These are phyloP conservation scores for Glyptemys insculpta DNA, from an alignment of 2,797 vertebrate genomes.

Conservation along the genomic window DNA sequence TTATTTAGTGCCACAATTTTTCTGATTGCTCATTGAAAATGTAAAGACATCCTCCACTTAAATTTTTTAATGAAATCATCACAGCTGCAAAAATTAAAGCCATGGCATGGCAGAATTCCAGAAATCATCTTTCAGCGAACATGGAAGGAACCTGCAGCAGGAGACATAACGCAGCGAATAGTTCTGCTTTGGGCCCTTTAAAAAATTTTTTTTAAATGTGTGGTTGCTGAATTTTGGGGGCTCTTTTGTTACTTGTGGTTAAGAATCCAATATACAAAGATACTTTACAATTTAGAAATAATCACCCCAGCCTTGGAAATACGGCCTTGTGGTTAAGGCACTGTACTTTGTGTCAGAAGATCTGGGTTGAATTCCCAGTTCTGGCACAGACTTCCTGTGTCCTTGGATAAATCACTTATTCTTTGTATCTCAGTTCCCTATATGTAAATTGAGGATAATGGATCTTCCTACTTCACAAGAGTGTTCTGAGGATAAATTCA, in stretches of 20 bases:
- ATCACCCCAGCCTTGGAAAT: background rate
- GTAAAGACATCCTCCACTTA: background rate
- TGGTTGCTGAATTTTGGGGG: background rate
- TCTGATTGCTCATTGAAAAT: background rate
- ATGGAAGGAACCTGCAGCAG: background rate
- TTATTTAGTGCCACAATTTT: background rate
- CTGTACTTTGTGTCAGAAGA: background rate
- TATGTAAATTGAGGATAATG: background rate
- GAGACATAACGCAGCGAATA: background rate
- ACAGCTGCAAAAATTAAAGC: background rate
- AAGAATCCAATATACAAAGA: background rate
- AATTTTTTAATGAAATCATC: background rate
- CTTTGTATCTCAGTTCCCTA: accelerated
- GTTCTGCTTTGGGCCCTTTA: background rate
- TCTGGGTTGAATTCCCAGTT: accelerated
- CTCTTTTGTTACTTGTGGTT: background rate
- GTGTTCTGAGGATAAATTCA: background rate
- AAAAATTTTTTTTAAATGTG: background rate
- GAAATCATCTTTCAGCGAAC: background rate
- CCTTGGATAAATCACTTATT: background rate
- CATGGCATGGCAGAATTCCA: background rate
- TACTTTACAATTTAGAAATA: background rate
- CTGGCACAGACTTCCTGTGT: background rate
- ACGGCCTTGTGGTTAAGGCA: background rate
- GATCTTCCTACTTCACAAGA: background rate